Evolutionary conservation across 2,888 invertebrate genomes (phyloP).

Genomic region (Stenichneumon culpator): DNA sequence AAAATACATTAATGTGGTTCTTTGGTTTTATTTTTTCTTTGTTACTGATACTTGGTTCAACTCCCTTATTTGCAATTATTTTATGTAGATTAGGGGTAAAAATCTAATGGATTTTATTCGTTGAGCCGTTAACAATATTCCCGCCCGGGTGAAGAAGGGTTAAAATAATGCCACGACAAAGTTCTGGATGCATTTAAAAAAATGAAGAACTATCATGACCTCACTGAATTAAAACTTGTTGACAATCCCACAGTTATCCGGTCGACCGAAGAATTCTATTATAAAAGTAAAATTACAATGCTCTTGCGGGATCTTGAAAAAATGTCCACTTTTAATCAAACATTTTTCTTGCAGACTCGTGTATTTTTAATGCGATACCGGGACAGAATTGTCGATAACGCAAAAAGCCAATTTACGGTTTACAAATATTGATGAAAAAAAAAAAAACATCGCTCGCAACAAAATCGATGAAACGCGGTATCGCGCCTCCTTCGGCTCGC

Average conservation of each 20-base stretch:
- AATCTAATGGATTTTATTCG: neutral
- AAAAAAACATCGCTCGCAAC: neutral
- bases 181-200: neutral
- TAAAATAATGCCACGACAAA: neutral
- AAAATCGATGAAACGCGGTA: conserved; percentile 12
- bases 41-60: neutral
- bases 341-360: neutral
- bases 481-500: neutral
- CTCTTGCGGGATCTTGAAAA: too few relatives aligned
- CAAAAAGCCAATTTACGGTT: neutral
- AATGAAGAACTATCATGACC: neutral
- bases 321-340: neutral
- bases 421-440: neutral
- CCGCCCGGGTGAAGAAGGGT: too few relatives aligned
- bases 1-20: neutral
- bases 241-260: neutral
- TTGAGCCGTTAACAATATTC: neutral
- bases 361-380: neutral
- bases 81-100: neutral
- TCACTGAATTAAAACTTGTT: neutral
- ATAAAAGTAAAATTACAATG: too few relatives aligned
- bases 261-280: neutral
- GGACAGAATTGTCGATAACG: neutral
- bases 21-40: neutral
- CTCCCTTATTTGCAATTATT: neutral